A percentile compares a stretch with the other conserved stretches of the same genome.
Conservation (phyloP, 1,140 invertebrate genomes). For the Pararge aegeria region DNA sequence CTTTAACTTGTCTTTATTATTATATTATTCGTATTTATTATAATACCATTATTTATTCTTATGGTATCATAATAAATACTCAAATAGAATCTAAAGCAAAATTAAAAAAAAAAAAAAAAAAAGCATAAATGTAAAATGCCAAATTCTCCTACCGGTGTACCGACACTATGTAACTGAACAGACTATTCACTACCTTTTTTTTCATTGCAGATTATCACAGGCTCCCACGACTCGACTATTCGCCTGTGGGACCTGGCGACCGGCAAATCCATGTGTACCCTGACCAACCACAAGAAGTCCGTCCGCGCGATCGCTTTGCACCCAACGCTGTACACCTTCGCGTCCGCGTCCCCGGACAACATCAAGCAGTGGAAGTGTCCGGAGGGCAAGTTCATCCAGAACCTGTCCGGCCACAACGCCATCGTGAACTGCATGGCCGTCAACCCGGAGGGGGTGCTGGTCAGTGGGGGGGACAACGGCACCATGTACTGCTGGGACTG, state of each 20-base stretch:
- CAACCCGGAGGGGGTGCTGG: constrained; percentile 96
- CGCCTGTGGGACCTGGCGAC: constrained; percentile 98
- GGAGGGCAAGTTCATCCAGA: constrained; percentile 98
- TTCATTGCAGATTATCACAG: constrained; percentile 85
- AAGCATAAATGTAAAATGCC: too few species aligned
- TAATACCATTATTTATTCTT: too few species aligned
- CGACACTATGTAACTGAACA: too few species aligned
- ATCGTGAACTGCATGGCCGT: constrained; percentile 98
- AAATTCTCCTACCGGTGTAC: too few species aligned
- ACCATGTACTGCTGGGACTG: constrained; percentile 99
- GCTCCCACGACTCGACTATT: constrained; percentile 92
- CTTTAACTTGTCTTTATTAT: too few species aligned
- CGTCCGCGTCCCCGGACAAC: constrained; percentile 98
- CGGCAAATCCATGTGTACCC: constrained; percentile 95
- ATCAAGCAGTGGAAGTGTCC: constrained; percentile 99
- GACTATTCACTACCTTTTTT: too few species aligned
- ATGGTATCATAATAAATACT: too few species aligned
- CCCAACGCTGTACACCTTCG: constrained; percentile 97
- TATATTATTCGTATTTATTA: too few species aligned
- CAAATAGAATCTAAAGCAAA: too few species aligned
- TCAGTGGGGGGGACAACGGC: constrained; percentile 99
- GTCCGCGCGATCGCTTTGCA: constrained; percentile 95
- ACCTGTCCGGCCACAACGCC: constrained; percentile 97
- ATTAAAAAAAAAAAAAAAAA: too few species aligned
- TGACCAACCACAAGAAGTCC: constrained; percentile 99